Base-by-base conservation (phyloP, 2,797 vertebrate species). In the Pteronotus mesoamericanus region DNA sequence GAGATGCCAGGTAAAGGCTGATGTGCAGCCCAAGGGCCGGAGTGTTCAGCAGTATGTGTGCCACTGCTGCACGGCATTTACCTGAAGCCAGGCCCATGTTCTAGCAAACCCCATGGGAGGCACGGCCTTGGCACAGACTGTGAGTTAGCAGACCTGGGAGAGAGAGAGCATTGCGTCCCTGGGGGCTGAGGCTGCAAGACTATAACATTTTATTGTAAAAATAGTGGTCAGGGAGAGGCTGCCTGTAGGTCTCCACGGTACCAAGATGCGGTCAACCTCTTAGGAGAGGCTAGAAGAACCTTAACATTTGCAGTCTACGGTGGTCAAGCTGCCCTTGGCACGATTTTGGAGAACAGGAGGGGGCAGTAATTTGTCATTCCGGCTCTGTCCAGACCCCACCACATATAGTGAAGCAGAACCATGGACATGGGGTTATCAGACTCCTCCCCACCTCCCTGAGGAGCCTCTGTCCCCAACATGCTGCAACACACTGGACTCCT, bases 361-460 rank as follows among this genome's bases (percentile, higher is more conserved):
- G 61, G 88, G 24, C 44, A 11, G 16, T 10, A 1, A 9, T 29
- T 16, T 66, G 12, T 22, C 9, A 1, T 39, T 18, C 77, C 53
- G 71, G 48, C 46, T 61, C 37, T 22, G 7, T 46, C 57, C 21
- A 21, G 34, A 48, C 2, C 61, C 14, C 4, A 21, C 11, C 21
- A 2, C 48, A 57, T 21, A 24, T 0, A 7, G 21, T 9, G 3
- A 39, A 21, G 16, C 0, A 89, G 32, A 34, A 21, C 42, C 1
- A 0, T 26, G 21, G 44, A 15, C 42, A 39, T 0, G 0, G 11
- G 10, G 37, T n/a, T 34, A 3, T 11, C 66, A 37, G 95, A 51
- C 46, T 21, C 11, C 39, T 16, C 21, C 44, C 48, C 21, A 4
- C 22, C 5, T 55, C 66, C 42, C 55, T 29, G n/a, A n/a, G 9